Percentiles rank a stretch among this genome's conserved stretches.
These are phyloP conservation scores for Nyctibius grandis DNA, from an alignment of 2,797 vertebrate species.

Conservation along the genomic window DNA sequence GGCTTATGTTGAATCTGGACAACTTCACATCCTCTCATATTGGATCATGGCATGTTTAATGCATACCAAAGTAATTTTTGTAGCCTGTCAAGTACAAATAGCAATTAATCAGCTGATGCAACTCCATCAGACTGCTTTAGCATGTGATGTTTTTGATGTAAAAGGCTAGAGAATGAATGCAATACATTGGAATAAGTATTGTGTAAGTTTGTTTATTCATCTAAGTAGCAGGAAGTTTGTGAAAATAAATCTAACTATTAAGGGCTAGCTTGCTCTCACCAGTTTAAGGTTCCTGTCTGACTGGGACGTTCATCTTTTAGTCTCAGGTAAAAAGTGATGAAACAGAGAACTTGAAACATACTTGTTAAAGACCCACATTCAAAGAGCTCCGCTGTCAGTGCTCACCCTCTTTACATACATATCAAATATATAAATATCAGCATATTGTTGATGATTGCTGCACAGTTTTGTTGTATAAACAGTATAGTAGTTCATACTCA, in stretches of 20 bases:
- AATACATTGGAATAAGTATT: background rate
- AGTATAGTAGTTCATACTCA: background rate
- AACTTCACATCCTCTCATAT: background rate
- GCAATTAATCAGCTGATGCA: background rate
- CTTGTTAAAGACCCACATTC: background rate
- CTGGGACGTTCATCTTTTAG: background rate
- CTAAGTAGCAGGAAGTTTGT: background rate
- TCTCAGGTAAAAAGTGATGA: background rate
- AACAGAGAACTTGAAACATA: background rate
- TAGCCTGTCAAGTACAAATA: background rate
- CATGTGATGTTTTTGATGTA: background rate
- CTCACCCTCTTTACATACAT: background rate
- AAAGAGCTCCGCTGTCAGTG: background rate
- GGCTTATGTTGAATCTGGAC: background rate
- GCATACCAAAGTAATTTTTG: background rate
- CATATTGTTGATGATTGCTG: background rate
- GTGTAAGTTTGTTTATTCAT: background rate
- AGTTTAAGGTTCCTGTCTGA: background rate
- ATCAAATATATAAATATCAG: background rate
- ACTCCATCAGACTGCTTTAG: background rate
- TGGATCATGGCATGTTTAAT: background rate
- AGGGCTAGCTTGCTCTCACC: background rate
- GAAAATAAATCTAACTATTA: background rate
- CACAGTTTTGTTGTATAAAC: background rate
- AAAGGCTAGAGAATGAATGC: background rate